phyloP scores from a whole-genome alignment of 1,140 invertebrate species.

The Orchestia grillus region DNA sequence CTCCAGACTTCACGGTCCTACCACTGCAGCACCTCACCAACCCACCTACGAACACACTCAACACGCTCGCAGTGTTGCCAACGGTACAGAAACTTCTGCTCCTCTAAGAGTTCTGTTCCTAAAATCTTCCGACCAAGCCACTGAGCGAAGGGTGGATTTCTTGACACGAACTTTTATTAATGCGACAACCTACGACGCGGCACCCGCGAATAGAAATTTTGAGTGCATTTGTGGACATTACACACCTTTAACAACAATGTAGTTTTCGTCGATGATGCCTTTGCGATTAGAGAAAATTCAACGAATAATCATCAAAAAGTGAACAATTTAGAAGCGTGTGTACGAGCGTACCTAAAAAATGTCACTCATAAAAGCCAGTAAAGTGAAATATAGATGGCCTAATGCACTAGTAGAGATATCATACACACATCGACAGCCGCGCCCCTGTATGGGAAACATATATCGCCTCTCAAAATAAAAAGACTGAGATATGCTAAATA shows the following conservation, averaged over 20 bases:
- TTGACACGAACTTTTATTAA: background rate
- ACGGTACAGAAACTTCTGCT: background rate
- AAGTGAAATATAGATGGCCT: no score
- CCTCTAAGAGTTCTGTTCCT: background rate
- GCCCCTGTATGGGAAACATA: no score
- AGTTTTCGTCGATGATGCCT: background rate
- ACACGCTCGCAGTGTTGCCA: background rate
- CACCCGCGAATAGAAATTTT: background rate
- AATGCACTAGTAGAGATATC: no score
- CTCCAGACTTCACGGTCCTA: background rate
- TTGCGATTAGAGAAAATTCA: no score
- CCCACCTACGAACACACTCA: slow-evolving; percentile 14
- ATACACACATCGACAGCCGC: no score
- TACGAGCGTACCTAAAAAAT: no score
- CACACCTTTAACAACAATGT: background rate
- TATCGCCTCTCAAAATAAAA: no score
- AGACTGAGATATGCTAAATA: no score
- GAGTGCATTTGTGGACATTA: no score
- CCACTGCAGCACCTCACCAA: background rate
- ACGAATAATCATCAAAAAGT: no score
- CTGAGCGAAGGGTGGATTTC: background rate
- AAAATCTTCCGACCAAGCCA: background rate
- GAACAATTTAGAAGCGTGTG: no score
- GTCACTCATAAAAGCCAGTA: no score
- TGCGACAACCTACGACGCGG: background rate